A percentile compares a stretch with the other conserved stretches of the same genome.
phyloP scores from a whole-genome alignment of 2,888 invertebrate genomes.

The Drosophila nr. perissopoda region DNA sequence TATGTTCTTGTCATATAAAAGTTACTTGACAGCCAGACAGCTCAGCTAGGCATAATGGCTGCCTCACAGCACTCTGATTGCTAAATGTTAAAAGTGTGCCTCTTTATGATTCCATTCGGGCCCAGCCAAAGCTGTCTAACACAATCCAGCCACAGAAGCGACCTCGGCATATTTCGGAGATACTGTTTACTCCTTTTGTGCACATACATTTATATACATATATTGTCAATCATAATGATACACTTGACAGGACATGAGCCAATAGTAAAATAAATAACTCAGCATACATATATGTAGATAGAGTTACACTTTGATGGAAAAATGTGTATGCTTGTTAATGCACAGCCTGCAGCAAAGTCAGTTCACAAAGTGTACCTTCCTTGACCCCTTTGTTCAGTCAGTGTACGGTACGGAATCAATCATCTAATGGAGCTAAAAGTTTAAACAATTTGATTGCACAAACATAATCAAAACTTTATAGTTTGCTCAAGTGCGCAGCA shows the following conservation, averaged over 20 bases:
- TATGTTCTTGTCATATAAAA: background rate
- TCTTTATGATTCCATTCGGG: constrained; percentile 2
- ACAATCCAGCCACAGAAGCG: background rate
- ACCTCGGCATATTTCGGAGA: constrained; percentile 1
- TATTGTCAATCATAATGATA: background rate
- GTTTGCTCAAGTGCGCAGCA: background rate
- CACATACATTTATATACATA: background rate
- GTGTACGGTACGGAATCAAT: background rate
- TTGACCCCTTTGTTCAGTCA: background rate
- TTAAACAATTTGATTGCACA: background rate
- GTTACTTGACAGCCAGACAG: constrained; percentile 9
- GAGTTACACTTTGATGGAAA: background rate
- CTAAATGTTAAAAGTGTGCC: background rate
- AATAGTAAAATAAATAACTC: background rate
- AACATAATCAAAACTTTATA: constrained; percentile 1
- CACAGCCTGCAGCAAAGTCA: background rate
- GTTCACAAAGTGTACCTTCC: background rate
- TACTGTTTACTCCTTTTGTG: background rate
- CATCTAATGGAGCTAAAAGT: background rate
- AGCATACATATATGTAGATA: background rate
- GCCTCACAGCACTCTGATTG: background rate
- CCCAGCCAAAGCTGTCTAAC: background rate
- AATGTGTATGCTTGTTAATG: background rate
- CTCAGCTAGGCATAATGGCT: constrained; percentile 1
- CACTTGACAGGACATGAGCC: background rate